Evolutionary conservation across 2,888 invertebrate species (phyloP).

Genomic region (Heterodera filipjevi): DNA sequence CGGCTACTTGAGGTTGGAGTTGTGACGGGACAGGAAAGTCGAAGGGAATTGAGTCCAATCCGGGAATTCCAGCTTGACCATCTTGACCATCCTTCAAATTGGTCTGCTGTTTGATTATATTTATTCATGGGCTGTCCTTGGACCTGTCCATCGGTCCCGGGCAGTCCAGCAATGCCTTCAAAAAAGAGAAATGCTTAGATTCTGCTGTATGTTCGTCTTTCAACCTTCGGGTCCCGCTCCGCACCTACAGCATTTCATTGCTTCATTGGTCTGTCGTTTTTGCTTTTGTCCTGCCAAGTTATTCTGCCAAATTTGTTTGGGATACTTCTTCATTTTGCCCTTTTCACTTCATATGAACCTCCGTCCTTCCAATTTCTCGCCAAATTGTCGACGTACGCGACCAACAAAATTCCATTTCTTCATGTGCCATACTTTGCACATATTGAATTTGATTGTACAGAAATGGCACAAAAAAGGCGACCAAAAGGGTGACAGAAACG

Average conservation of each 20-base stretch:
- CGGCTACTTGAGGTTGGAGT: slow-evolving; percentile 19
- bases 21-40: slow-evolving; percentile 14
- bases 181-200: neutral
- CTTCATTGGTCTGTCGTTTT: neutral
- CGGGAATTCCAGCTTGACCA: slow-evolving; percentile 12
- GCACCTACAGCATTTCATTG: slow-evolving; percentile 20
- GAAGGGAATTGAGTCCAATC: neutral
- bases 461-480: slow-evolving; percentile 33
- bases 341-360: neutral
- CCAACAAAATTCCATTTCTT: slow-evolving; percentile 33
- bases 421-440: slow-evolving; percentile 34
- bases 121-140: neutral
- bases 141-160: slow-evolving; percentile 33
- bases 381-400: slow-evolving; percentile 15
- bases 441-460: slow-evolving; percentile 35
- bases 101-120: neutral
- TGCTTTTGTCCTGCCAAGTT: neutral
- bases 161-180: slow-evolving; percentile 29
- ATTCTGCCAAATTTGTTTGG: neutral
- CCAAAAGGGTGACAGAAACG: slow-evolving; percentile 34
- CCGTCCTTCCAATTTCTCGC: slow-evolving; percentile 23
- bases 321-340: neutral
- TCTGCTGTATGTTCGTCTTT: neutral
- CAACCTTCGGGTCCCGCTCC: slow-evolving; percentile 9
- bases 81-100: slow-evolving; percentile 22